Evolutionary conservation across 2,113 vertebrate species (phyloP).

Genomic region (Larimichthys crocea): DNA sequence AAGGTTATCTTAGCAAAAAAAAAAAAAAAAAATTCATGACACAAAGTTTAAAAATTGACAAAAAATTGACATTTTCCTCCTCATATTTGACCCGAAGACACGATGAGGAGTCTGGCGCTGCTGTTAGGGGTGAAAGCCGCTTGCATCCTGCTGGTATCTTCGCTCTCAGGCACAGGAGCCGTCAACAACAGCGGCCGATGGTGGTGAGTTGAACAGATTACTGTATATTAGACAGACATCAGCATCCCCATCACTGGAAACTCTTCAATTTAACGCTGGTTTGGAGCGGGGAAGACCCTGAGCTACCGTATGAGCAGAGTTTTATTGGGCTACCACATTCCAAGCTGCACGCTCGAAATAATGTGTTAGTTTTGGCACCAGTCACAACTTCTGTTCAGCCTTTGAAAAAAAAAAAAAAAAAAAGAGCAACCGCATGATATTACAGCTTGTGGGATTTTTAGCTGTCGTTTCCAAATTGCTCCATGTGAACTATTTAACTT

Average conservation of each 20-base stretch:
- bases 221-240: not conserved
- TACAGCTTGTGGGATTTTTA: conserved; percentile 45
- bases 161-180: conserved; percentile 90
- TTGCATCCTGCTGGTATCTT: conserved; percentile 90
- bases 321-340: conserved; percentile 42
- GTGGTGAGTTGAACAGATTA: conserved; percentile 86
- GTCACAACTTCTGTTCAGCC: conserved; percentile 44
- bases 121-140: conserved; percentile 89
- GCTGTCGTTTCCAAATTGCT: conserved; percentile 44
- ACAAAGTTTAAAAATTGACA: no score
- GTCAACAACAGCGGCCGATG: conserved; percentile 94
- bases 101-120: conserved; percentile 88
- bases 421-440: conserved; percentile 49
- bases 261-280: not conserved
- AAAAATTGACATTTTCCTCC: conserved; percentile 10
- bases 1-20: not conserved
- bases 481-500: conserved; percentile 8
- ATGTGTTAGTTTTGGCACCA: conserved; percentile 68
- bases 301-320: not conserved
- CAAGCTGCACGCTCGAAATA: conserved; percentile 43
- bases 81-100: conserved; percentile 62
- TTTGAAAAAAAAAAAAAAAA: conserved; percentile 10
- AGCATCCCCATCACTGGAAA: not conserved
- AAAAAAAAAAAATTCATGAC: not conserved
- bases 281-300: conserved; percentile 16